Conservation (phyloP, 1,140 invertebrate species). For the Pygmarrhopalites habei region DNA sequence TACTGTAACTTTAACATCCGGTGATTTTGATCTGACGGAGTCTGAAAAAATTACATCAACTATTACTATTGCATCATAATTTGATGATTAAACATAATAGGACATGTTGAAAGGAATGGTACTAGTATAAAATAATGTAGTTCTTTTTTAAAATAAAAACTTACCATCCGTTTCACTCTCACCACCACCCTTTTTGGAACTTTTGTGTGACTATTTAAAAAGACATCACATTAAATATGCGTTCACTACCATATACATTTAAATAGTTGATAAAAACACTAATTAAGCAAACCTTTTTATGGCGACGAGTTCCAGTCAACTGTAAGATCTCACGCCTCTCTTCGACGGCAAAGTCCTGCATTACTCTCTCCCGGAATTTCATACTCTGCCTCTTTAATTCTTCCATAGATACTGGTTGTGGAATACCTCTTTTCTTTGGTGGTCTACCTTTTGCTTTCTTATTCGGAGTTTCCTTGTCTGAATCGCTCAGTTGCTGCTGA, state of each 20-base stretch:
- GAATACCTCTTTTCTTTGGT: conserved; percentile 62
- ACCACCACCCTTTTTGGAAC: conserved; percentile 50
- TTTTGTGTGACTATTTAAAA: background rate
- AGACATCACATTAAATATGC: no score
- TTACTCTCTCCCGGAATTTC: conserved; percentile 74
- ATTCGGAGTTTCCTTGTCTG: conserved; percentile 30
- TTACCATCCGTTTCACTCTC: conserved; percentile 48
- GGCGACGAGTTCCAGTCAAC: conserved; percentile 33
- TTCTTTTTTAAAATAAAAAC: background rate
- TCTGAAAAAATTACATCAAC: no score
- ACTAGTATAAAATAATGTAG: no score
- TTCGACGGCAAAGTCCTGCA: conserved; percentile 67
- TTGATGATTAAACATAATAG: no score
- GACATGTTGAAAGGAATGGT: no score
- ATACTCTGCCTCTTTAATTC: conserved; percentile 74
- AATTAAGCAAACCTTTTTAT: no score
- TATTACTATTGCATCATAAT: no score
- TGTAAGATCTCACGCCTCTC: conserved; percentile 42
- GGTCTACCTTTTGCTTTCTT: conserved; percentile 52
- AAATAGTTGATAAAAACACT: no score
- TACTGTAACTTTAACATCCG: conserved; percentile 41
- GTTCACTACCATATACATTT: no score
- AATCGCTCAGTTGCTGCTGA: conserved; percentile 27
- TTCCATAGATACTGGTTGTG: conserved; percentile 55
- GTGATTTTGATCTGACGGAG: conserved; percentile 23